Conservation (phyloP, 2,113 vertebrate species). For the Alouatta palliata region DNA sequence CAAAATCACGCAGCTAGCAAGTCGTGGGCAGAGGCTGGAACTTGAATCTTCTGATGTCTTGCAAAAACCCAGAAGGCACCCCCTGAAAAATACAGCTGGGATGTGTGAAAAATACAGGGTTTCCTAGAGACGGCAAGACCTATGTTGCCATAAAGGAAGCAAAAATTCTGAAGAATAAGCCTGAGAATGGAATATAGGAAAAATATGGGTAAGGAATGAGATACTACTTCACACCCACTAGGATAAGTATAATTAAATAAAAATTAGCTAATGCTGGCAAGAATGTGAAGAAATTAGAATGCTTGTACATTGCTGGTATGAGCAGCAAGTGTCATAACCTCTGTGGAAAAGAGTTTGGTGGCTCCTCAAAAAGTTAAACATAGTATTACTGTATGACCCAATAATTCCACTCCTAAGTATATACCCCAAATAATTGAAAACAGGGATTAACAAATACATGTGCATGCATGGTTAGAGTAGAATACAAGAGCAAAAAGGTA, state of each 20-base stretch:
- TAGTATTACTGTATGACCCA: not conserved
- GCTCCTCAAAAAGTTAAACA: not conserved
- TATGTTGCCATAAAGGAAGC: not conserved
- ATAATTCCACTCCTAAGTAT: not conserved
- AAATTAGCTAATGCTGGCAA: not conserved
- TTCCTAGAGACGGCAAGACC: not conserved
- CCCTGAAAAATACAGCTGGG: not conserved
- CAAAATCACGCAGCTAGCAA: not conserved
- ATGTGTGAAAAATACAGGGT: accelerated
- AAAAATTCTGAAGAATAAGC: not conserved
- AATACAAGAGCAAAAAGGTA: not conserved
- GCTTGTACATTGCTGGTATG: not conserved
- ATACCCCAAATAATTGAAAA: not conserved
- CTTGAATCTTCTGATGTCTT: not conserved
- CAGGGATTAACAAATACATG: not conserved
- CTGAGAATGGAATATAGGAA: not conserved
- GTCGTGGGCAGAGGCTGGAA: not conserved
- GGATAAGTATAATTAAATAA: not conserved
- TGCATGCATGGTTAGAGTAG: not conserved
- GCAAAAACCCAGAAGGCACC: not conserved
- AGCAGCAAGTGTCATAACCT: not conserved
- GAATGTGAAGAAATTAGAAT: not conserved
- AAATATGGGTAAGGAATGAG: not conserved
- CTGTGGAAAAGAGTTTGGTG: not conserved
- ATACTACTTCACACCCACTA: not conserved